Conservation (phyloP, 2,797 vertebrate species). For the Acanthiza pusilla region DNA sequence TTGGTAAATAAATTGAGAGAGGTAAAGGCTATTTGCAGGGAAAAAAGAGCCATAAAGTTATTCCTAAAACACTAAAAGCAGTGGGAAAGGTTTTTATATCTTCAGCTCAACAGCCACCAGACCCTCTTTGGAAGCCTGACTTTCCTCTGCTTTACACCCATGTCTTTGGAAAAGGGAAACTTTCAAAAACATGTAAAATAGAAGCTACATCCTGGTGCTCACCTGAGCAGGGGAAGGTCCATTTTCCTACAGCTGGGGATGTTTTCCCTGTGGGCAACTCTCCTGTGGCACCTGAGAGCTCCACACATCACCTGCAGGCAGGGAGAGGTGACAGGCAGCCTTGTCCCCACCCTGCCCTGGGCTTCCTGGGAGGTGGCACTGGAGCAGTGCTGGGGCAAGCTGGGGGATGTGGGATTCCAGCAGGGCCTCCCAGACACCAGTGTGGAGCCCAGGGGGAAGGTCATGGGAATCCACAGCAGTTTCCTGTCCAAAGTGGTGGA, state of each 20-base stretch:
- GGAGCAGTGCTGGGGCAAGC: not conserved
- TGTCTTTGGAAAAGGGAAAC: not conserved
- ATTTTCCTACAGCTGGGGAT: fast-evolving
- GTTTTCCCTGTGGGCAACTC: not conserved
- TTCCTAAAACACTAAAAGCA: not conserved
- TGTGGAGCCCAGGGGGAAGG: not conserved
- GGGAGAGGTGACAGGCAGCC: not conserved
- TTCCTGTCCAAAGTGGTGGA: not conserved
- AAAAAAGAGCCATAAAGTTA: not conserved
- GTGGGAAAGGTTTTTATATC: not conserved
- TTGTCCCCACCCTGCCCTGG: not conserved
- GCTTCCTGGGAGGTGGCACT: not conserved
- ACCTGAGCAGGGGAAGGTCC: not conserved
- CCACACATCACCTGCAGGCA: too few species aligned
- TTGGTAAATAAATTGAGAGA: not conserved
- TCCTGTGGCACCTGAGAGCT: not conserved
- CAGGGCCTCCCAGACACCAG: not conserved
- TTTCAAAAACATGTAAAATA: not conserved
- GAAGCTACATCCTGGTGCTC: not conserved
- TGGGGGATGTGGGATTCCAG: not conserved
- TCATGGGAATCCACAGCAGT: fast-evolving
- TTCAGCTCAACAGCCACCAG: not conserved
- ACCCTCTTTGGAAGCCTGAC: not conserved
- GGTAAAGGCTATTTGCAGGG: not conserved
- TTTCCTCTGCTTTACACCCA: not conserved